These are phyloP conservation scores for Asobara japonica DNA, from an alignment of 1,140 invertebrate species.

Conservation along the genomic window DNA sequence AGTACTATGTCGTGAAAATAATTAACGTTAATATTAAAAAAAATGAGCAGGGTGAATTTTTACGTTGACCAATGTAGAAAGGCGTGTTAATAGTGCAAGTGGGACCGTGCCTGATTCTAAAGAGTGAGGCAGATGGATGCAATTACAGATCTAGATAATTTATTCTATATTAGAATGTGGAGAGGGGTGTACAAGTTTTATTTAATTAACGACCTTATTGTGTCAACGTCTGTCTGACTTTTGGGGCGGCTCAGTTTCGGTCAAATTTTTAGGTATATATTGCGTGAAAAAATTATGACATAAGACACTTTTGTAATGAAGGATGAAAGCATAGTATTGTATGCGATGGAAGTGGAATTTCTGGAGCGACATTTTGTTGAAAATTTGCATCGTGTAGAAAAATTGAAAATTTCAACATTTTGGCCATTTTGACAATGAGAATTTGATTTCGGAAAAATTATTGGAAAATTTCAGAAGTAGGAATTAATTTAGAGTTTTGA, in stretches of 20 bases:
- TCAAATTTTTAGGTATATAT: no score
- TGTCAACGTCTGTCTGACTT: not conserved
- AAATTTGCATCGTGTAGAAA: no score
- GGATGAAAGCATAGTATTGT: not conserved
- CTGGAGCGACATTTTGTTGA: not conserved
- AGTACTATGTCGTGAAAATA: no score
- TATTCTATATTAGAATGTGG: slow-evolving; percentile 55
- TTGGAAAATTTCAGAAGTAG: no score
- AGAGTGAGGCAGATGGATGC: slow-evolving; percentile 32
- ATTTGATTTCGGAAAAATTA: not conserved
- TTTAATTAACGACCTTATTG: slow-evolving; percentile 37
- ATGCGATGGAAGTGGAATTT: no score
- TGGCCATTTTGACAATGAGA: no score
- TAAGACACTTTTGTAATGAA: not conserved
- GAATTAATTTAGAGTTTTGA: no score
- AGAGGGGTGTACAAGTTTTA: slow-evolving; percentile 47
- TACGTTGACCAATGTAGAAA: slow-evolving; percentile 24
- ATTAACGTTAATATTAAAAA: slow-evolving; percentile 42
- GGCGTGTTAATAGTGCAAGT: slow-evolving; percentile 6
- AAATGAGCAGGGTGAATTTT: slow-evolving; percentile 56
- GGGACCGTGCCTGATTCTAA: slow-evolving; percentile 40
- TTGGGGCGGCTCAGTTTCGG: not conserved
- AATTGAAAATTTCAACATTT: no score
- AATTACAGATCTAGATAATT: slow-evolving; percentile 45
- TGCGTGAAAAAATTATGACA: not conserved